These are phyloP conservation scores for Leptinotarsa undecemlineata DNA, from an alignment of 1,140 invertebrate genomes.

Conservation along the genomic window DNA sequence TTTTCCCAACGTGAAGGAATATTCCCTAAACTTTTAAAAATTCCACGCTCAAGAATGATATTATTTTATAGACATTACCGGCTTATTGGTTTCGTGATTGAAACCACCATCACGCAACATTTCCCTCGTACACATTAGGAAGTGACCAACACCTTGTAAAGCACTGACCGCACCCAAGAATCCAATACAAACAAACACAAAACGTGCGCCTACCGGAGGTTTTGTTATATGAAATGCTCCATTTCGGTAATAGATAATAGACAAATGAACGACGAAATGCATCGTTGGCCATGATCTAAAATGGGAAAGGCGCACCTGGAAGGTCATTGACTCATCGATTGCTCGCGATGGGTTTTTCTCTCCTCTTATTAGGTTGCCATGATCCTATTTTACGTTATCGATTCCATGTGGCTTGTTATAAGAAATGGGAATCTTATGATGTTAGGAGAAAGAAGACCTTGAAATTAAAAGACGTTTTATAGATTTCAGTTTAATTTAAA, in stretches of 20 bases:
- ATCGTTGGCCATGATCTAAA: not conserved
- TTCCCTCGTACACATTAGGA: slow-evolving; percentile 1
- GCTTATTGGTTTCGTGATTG: not conserved
- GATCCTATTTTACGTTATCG: not conserved
- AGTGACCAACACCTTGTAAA: not conserved
- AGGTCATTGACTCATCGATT: not conserved
- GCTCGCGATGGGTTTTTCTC: not conserved
- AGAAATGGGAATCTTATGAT: too few species aligned
- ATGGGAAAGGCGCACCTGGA: slow-evolving; percentile 2
- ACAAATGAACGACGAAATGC: slow-evolving; percentile 2
- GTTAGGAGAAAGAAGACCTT: too few species aligned
- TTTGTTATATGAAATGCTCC: slow-evolving; percentile 3
- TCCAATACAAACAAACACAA: slow-evolving; percentile 8
- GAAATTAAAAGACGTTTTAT: too few species aligned
- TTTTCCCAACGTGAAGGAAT: too few species aligned
- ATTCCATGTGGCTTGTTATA: not conserved
- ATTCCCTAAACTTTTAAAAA: too few species aligned
- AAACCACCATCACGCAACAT: not conserved
- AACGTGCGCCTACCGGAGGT: not conserved
- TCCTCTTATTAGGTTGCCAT: not conserved
- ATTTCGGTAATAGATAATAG: slow-evolving; percentile 3
- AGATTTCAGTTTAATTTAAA: too few species aligned
- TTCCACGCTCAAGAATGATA: not conserved
- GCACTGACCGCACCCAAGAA: not conserved
- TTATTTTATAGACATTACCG: not conserved